Conservation (phyloP, 1,140 invertebrate species). For the Neodiprion virginianus region DNA sequence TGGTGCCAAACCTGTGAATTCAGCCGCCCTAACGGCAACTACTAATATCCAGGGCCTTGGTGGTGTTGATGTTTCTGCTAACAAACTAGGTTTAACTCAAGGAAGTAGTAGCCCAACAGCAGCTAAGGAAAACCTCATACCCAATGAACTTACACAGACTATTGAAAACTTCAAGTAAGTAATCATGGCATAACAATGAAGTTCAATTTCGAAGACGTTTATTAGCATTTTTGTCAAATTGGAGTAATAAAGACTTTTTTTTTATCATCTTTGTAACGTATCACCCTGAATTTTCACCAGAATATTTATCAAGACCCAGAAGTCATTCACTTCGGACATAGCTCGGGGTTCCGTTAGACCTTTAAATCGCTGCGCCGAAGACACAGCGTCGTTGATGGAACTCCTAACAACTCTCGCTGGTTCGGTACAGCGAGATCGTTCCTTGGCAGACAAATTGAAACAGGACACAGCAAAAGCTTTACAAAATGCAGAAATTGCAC, state of each 20-base stretch:
- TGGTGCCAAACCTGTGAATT: constrained; percentile 46
- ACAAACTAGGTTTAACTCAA: constrained; percentile 62
- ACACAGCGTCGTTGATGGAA: constrained; percentile 71
- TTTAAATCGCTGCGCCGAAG: constrained; percentile 69
- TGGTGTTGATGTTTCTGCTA: constrained; percentile 67
- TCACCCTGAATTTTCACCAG: constrained; percentile 64
- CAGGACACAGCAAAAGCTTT: constrained; percentile 76
- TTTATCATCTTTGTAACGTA: constrained; percentile 39
- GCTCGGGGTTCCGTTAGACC: constrained; percentile 75
- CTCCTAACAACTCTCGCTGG: constrained; percentile 69
- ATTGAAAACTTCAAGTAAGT: constrained; percentile 69
- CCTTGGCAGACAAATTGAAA: constrained; percentile 74
- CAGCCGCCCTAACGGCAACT: constrained; percentile 34
- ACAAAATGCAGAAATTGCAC: constrained; percentile 79
- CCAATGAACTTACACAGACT: constrained; percentile 72
- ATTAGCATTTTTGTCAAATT: constrained; percentile 15
- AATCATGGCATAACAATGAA: not conserved
- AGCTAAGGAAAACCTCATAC: constrained; percentile 75
- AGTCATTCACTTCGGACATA: constrained; percentile 81
- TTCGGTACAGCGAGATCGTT: constrained; percentile 68
- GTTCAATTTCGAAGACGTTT: constrained; percentile 15
- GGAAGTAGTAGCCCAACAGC: constrained; percentile 65
- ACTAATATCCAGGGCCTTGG: constrained; percentile 65
- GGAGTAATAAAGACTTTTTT: constrained; percentile 6
- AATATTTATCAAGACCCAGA: constrained; percentile 84